phyloP scores from a whole-genome alignment of 2,797 vertebrate genomes.

The Gymnopithys bicolor region DNA sequence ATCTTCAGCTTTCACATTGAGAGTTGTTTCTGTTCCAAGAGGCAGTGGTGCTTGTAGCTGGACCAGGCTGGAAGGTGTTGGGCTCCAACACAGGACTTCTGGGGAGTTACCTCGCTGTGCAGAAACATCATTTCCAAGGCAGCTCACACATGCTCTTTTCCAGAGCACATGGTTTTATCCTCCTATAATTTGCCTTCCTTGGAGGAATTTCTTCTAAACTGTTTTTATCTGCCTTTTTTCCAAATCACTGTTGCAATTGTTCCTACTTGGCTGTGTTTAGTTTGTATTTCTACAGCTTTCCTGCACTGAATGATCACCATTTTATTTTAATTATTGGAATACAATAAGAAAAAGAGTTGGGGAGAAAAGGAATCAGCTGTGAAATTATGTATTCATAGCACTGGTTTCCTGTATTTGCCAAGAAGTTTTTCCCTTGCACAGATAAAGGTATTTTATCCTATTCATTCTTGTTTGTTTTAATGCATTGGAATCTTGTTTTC shows the following conservation, averaged over 20 bases:
- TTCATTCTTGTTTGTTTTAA: not conserved
- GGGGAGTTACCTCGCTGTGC: not conserved
- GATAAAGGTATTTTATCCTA: not conserved
- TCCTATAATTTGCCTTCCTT: not conserved
- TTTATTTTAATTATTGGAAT: not conserved
- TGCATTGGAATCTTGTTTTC: not conserved
- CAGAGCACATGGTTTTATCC: not conserved
- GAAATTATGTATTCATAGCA: not conserved
- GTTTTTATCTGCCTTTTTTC: not conserved
- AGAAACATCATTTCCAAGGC: not conserved
- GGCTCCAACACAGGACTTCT: not conserved
- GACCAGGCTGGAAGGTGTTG: not conserved
- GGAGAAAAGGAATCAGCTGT: not conserved
- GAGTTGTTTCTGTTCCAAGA: not conserved
- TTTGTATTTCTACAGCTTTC: not conserved
- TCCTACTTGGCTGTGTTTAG: not conserved
- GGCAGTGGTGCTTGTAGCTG: not conserved
- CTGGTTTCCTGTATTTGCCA: not conserved
- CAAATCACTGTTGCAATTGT: not conserved
- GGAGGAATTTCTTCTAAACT: not conserved
- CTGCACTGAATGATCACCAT: not conserved
- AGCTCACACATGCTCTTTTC: not conserved
- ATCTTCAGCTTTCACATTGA: not conserved
- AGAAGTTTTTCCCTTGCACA: slow-evolving; percentile 3
- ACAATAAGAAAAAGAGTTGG: not conserved